Percentiles rank a stretch among this genome's conserved stretches.
Conservation (phyloP, 2,113 vertebrate species). For the Leptobrachium leishanense region DNA sequence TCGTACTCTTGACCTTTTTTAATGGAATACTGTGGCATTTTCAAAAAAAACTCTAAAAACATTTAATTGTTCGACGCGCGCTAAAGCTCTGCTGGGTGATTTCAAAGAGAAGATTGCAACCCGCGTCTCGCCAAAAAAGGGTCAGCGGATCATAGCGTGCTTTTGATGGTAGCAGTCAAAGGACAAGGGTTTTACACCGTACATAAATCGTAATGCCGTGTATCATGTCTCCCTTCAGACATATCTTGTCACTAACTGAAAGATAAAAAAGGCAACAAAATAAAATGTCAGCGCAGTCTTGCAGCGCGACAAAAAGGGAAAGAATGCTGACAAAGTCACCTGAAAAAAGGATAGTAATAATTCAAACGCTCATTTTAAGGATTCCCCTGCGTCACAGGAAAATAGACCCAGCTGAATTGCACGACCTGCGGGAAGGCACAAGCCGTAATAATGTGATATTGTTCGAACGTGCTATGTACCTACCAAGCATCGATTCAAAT, state of each 20-base stretch:
- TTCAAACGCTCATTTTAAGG: background rate
- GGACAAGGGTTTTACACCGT: conserved; percentile 38
- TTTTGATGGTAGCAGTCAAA: conserved; percentile 41
- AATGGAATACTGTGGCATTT: conserved; percentile 19
- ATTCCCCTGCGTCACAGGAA: background rate
- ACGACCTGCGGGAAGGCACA: too few relatives aligned
- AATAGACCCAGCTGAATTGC: background rate
- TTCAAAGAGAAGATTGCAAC: conserved; percentile 23
- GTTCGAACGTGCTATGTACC: too few relatives aligned
- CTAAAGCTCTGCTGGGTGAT: conserved; percentile 22
- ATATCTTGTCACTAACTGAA: conserved; percentile 38
- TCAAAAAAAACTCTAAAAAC: conserved; percentile 2
- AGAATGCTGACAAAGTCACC: conserved; percentile 1
- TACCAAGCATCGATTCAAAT: too few relatives aligned
- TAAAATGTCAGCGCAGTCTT: conserved; percentile 10
- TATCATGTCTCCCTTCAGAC: conserved; percentile 37
- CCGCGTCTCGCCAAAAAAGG: conserved; percentile 18
- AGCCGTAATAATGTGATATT: too few relatives aligned
- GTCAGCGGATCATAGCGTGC: conserved; percentile 18
- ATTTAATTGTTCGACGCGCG: conserved; percentile 31
- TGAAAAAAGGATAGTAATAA: conserved; percentile 5
- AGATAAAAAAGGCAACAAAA: conserved; percentile 29
- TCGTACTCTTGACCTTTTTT: conserved; percentile 21
- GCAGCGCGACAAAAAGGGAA: background rate
- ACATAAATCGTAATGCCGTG: conserved; percentile 35